phyloP scores from a whole-genome alignment of 92 coral and sea anemone species.

The Bergia puertoricense region DNA sequence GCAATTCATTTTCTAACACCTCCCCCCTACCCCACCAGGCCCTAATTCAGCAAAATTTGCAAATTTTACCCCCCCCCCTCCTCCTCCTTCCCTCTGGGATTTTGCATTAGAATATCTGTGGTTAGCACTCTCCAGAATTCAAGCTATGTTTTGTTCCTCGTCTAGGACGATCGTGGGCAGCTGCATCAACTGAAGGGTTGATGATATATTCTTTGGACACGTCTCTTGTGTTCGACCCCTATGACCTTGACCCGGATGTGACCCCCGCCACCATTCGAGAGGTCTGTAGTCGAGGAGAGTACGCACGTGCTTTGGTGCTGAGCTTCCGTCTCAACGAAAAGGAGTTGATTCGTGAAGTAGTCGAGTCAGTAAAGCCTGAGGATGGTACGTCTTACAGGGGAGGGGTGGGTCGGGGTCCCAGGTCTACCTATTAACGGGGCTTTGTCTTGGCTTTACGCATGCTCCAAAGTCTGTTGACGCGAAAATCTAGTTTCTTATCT shows the following conservation, averaged over 20 bases:
- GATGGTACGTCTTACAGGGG: conserved; percentile 74
- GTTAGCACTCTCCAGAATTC: neutral
- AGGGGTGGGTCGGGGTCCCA: neutral
- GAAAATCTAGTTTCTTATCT: too few species aligned
- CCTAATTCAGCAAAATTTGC: neutral
- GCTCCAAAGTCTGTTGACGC: too few species aligned
- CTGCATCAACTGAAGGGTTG: conserved; percentile 94
- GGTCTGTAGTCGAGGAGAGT: conserved; percentile 70
- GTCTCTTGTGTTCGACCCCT: conserved; percentile 92
- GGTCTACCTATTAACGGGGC: too few species aligned
- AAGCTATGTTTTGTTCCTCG: neutral
- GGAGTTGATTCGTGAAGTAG: conserved; percentile 79
- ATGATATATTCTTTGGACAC: conserved; percentile 87
- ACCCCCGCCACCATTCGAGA: conserved; percentile 74
- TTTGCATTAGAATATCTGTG: neutral
- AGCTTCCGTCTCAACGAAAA: conserved; percentile 90
- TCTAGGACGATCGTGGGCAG: conserved; percentile 96
- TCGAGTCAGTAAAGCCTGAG: conserved; percentile 73
- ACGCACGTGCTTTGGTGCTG: conserved; percentile 78
- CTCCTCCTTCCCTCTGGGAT: neutral
- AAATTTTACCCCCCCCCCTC: too few species aligned
- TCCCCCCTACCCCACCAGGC: neutral
- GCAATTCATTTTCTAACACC: neutral
- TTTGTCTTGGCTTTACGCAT: neutral
- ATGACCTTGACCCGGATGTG: conserved; percentile 86